Evolutionary conservation across 2,113 vertebrate genomes (phyloP), one percentile per base, ranked within the genome.

Genomic region (Epinephelus lanceolatus): DNA sequence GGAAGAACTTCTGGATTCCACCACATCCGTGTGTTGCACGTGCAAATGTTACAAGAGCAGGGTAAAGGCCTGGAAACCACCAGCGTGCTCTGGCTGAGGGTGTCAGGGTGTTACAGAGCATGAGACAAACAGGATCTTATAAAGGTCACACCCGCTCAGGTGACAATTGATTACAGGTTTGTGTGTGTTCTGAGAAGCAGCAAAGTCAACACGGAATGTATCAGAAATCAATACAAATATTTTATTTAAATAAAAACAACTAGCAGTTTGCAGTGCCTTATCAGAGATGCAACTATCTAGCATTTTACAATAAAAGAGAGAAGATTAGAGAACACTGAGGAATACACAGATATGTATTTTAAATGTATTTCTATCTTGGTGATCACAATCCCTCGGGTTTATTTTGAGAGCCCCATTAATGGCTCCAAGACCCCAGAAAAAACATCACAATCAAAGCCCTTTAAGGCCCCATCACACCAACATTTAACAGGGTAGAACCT

Each of bases 1-100:
- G 83, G 80, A 84, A 84, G 78, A 73, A 45, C 45, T 62, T 42
- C 56, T 12, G 71, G 52, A 63, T 70, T 87, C 45, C 47, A 42
- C 56, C n/a, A 70, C 70, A 66, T 78, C 33, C 76, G 66, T 17
- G 60, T 71, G 72, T 33, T 52, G 6, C 53, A 51, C n/a, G 25
- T 71, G 49, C 7, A 33, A 61, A 52, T 53, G 73, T 91, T 84
- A 89, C 13, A 30, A 85, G 79, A 23, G 19, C 17, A 0, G 19
- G 4, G 19, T 51, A 19, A 73, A 67, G 21, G 78, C 55, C 23
- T 42, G 59, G 11, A 71, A 37, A 68, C 37, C 56, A 71, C 23
- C 55, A 66, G 17, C 52, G 47, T 45, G 66, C 56, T 68, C 19
- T 66, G 37, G 59, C 18, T 47, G 37, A 53, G 5, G 3, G 77